These are phyloP conservation scores for Liodrosophila aerea DNA, from an alignment of 2,888 invertebrate species.

Conservation along the genomic window DNA sequence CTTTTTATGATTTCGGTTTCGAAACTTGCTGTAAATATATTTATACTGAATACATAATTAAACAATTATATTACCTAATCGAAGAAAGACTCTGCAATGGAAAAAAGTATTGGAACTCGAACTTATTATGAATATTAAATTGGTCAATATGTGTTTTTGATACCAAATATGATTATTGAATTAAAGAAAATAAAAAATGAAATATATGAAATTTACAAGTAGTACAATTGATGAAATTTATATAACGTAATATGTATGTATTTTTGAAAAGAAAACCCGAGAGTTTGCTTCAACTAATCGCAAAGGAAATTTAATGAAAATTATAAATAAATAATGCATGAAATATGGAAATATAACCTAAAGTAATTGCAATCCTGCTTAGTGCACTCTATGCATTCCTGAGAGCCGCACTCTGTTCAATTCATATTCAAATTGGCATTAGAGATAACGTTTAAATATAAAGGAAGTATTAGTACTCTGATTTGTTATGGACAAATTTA, in stretches of 20 bases:
- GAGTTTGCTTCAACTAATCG: slow-evolving; percentile 14
- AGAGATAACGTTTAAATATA: slow-evolving; percentile 12
- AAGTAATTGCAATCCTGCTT: slow-evolving; percentile 51
- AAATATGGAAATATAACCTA: slow-evolving; percentile 43
- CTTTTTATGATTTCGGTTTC: slow-evolving; percentile 46
- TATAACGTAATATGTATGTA: slow-evolving; percentile 63
- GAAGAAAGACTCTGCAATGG: slow-evolving; percentile 65
- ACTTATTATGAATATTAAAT: slow-evolving; percentile 69
- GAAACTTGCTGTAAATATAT: slow-evolving; percentile 58
- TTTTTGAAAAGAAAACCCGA: slow-evolving; percentile 44
- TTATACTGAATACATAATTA: slow-evolving; percentile 42
- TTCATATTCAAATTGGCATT: slow-evolving; percentile 25
- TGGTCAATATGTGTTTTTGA: slow-evolving; percentile 74
- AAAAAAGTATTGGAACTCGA: slow-evolving; percentile 72
- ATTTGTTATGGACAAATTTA: slow-evolving; percentile 44
- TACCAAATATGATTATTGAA: slow-evolving; percentile 46
- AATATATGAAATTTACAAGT: slow-evolving; percentile 69
- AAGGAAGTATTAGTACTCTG: slow-evolving; percentile 35
- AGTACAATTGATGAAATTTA: slow-evolving; percentile 70
- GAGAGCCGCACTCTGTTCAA: slow-evolving; percentile 50
- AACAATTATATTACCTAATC: slow-evolving; percentile 67
- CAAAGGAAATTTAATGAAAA: slow-evolving; percentile 12
- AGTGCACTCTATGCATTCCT: slow-evolving; percentile 52
- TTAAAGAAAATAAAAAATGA: slow-evolving; percentile 15
- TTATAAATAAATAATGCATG: slow-evolving; percentile 39